Base-by-base conservation (phyloP, 2,797 vertebrate species). In the Labeo calbasu region DNA sequence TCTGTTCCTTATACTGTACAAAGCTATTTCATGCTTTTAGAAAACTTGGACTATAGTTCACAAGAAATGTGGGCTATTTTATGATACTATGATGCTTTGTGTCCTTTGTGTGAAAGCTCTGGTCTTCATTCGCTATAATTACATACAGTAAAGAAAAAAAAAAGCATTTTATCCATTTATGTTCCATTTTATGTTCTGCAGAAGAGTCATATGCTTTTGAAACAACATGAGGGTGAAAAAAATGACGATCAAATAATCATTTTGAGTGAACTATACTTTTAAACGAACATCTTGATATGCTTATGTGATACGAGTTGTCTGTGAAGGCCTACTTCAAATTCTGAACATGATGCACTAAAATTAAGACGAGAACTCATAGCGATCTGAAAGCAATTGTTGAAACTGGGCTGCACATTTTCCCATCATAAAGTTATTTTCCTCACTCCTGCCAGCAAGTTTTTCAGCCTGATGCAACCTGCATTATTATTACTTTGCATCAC, bases 371-470 rank as follows among this genome's bases (percentile, higher is more conserved):
- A 76, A 7, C 73, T 76, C 32, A 23, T 36, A 40, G 19, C 14
- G 13, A 48, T 77, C 53, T 28, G n/a, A 77, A 61, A 77, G 75
- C 40, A 43, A 61, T 77, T 77, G 75, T 46, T 23, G 21, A 61
- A 77, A 43, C n/a, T 17, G 36, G 53, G 23, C 55, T 61, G 55
- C 36, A 28, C 43, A 19, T 78, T 78, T 78, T 78, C 59, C 75
- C 75, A 77, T 77, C 57, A 61, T 77, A 61, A 77, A 61, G 53
- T 77, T 77, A 25, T 77, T 77, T 51, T 82, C 70, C 40, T 50
- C 25, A 14, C 40, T 32, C 57, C 28, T 73, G 69, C 14, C 70
- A 36, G 19, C 25, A 57, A 82, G 57, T 28, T 55, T 7, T 63
- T 82, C 48, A 75, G 71, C 23, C 48, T 53, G 48, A 82, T 66